Evolutionary conservation across 92 coral and sea anemone genomes (phyloP), one percentile per base, ranked within the genome.

Genomic region (Phenganax subtilis): DNA sequence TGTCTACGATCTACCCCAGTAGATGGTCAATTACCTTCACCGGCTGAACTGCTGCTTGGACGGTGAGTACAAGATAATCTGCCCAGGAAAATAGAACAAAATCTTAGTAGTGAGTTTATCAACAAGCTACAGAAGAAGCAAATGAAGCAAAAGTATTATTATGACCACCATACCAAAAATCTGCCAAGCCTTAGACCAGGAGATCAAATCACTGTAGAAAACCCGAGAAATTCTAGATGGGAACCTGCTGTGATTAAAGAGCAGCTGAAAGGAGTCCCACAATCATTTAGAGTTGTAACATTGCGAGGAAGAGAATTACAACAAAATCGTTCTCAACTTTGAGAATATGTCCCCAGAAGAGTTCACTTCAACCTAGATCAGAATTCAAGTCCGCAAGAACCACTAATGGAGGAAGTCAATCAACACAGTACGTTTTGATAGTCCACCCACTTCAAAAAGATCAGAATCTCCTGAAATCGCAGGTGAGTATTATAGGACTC

Each of bases 21-120:
- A 3, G 82, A 84, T 75, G 37, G 68, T 72, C 67, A 88, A 83
- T 87, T 85, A 10, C 88, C 88, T 55, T 54, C 86, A 28, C 86
- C 91, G 57, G 91, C 88, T 57, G 89, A 88, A 72, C 84, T 88
- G 9, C 65, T 88, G 47, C 63, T 81, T 7, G 88, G 88, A n/a
- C 64, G 90, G 63, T 27, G 58, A 28, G 54, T 87, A 55, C 83
- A 87, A 51, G 88, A 84, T 55, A 87, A 80, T 58, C 88, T 88
- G 9, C 88, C 88, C 16, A 65, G 88, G 10, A 80, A 31, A 56
- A 53, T 85, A 15, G 72, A 69, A 74, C 29, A 15, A 54, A 58
- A 52, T 29, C 51, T 52, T 14, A 80, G 80, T 55, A 80, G 77
- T 25, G 88, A 82, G 11, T 17, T 73, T 3, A 59, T 68, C 3